phyloP scores from a whole-genome alignment of 2,888 invertebrate genomes.

The Platycheirus rosarum region DNA sequence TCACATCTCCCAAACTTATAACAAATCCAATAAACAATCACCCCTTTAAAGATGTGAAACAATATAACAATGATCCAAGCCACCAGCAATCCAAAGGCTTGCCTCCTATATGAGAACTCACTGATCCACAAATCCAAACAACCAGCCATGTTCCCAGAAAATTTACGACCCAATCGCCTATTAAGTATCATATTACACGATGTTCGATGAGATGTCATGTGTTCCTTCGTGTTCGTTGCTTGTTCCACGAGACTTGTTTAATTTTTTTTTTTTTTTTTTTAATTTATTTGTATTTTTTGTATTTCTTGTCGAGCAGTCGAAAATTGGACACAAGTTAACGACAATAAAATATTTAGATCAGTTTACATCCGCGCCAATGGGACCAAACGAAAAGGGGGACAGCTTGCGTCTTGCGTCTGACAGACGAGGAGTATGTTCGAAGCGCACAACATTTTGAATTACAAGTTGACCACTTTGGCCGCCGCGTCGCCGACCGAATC shows the following conservation, averaged over 20 bases:
- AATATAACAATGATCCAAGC: slow-evolving; percentile 59
- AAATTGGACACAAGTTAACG: slow-evolving; percentile 73
- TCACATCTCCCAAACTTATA: slow-evolving; percentile 6
- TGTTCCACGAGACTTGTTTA: slow-evolving; percentile 62
- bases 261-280: slow-evolving; percentile 34
- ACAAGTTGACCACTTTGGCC: slow-evolving; percentile 69
- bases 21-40: slow-evolving; percentile 52
- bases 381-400: background rate
- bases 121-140: slow-evolving; percentile 46
- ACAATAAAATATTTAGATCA: slow-evolving; percentile 75
- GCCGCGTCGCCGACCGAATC: slow-evolving; percentile 33
- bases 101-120: slow-evolving; percentile 21
- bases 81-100: slow-evolving; percentile 14
- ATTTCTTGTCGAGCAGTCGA: slow-evolving; percentile 65
- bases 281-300: slow-evolving; percentile 40
- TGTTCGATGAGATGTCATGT: slow-evolving; percentile 76
- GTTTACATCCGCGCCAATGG: slow-evolving; percentile 69
- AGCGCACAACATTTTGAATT: slow-evolving; percentile 67
- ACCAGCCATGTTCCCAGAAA: slow-evolving; percentile 75
- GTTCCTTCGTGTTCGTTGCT: slow-evolving; percentile 72
- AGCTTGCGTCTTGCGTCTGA: slow-evolving; percentile 15
- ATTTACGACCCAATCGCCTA: slow-evolving; percentile 76
- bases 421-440: slow-evolving; percentile 10
- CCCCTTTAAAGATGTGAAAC: slow-evolving; percentile 58
- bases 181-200: slow-evolving; percentile 77